Conservation (phyloP, 2,113 vertebrate genomes). For the Numenius arquata region DNA sequence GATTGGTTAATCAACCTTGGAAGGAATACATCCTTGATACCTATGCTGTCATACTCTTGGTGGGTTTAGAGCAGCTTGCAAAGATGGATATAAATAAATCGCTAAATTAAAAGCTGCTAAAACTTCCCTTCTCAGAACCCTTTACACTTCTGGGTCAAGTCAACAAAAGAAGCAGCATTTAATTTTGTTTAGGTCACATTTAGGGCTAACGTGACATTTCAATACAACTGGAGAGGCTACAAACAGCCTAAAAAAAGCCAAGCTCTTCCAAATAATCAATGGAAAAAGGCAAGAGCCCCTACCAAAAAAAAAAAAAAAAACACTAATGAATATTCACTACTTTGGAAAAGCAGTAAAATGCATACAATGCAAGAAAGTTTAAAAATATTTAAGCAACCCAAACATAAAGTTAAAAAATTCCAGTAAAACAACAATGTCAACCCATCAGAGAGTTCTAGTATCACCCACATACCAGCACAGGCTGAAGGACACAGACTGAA, state of each 20-base stretch:
- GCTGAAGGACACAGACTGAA: not conserved
- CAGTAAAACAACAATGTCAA: not conserved
- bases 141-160: not conserved
- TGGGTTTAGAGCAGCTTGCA: not conserved
- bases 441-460: not conserved
- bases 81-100: not conserved
- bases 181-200: not conserved
- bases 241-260: not conserved
- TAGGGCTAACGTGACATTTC: rapidly evolving
- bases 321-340: not conserved
- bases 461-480: no score
- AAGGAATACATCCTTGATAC: not conserved
- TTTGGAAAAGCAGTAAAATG: not conserved
- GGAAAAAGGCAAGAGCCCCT: not conserved
- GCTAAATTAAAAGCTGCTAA: not conserved
- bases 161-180: not conserved
- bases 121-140: not conserved
- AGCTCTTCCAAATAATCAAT: not conserved
- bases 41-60: not conserved
- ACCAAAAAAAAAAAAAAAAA: not conserved
- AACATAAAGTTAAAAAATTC: not conserved
- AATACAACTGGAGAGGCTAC: not conserved
- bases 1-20: not conserved
- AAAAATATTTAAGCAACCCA: not conserved
- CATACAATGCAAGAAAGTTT: not conserved